These are phyloP conservation scores for Drosophila sproati DNA, from an alignment of 1,140 invertebrate genomes.

Conservation along the genomic window DNA sequence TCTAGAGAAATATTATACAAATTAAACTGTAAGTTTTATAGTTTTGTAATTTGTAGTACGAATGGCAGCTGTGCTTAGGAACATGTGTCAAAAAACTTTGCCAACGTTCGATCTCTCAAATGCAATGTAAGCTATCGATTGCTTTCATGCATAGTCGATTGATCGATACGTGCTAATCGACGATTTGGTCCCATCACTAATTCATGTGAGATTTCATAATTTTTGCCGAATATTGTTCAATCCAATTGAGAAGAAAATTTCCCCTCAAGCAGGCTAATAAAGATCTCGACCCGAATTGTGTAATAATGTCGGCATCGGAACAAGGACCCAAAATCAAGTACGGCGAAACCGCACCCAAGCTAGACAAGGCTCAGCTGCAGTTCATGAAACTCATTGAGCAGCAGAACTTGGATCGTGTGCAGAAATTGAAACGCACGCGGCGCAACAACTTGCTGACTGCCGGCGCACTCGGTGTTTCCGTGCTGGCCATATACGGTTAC, in stretches of 20 bases:
- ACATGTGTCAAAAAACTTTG: background rate
- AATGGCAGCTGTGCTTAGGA: background rate
- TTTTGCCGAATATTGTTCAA: slow-evolving; percentile 40
- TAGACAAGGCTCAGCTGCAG: slow-evolving; percentile 88
- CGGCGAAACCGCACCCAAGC: slow-evolving; percentile 84
- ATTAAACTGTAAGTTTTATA: no score
- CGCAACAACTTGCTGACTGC: slow-evolving; percentile 88
- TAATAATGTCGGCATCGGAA: slow-evolving; percentile 70
- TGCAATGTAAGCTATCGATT: slow-evolving; percentile 2
- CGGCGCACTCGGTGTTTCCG: slow-evolving; percentile 86
- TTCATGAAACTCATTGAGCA: slow-evolving; percentile 92
- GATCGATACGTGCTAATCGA: slow-evolving; percentile 17
- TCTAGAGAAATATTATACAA: no score
- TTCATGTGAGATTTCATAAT: slow-evolving; percentile 64
- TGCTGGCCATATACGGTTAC: slow-evolving; percentile 92
- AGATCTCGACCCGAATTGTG: slow-evolving; percentile 3
- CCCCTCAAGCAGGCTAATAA: slow-evolving; percentile 13
- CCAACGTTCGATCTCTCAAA: background rate
- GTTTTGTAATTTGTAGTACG: no score
- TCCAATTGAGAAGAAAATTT: slow-evolving; percentile 1
- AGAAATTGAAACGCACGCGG: slow-evolving; percentile 87
- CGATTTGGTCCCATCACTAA: slow-evolving; percentile 7
- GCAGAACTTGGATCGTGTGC: slow-evolving; percentile 89
- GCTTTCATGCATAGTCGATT: background rate
- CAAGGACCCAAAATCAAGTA: slow-evolving; percentile 84